Evolutionary conservation across 2,113 vertebrate genomes (phyloP), one percentile per base, ranked within the genome.

Genomic region (Penelope pileata): DNA sequence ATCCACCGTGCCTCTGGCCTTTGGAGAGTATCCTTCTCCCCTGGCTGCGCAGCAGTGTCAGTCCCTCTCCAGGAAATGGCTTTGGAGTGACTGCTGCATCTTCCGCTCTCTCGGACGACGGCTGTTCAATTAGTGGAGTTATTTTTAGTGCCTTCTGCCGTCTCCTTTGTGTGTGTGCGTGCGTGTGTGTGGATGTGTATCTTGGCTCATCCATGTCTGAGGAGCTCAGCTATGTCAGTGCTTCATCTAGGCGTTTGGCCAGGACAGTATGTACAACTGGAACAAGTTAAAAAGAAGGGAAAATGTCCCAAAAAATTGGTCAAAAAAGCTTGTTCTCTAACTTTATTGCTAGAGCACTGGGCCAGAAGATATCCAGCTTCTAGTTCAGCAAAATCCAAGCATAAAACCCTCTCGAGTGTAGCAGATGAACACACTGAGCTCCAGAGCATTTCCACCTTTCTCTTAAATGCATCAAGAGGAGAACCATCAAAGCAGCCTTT

Each of bases 181-280:
- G 54, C 14, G 16, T 51, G 29, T 54, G 43, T 59, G 63, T 53
- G 42, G 27, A 11, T 69, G 93, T 86, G 60, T 47, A 54, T 72
- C 63, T 88, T 88, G 95, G 87, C 83, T 93, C 72, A 26, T 62
- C 67, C 7, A 0, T 3, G 70, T 3, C 58, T 34, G 73, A 82
- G 80, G 56, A 87, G 45, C 70, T 83, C 84, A 68, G 82, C 81
- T 45, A 12, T 6, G 80, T 80, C 67, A 56, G 75, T 32, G 70
- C 90, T 87, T 9, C 4, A 77, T 92, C 68, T 66, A 86, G 96
- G 94, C 83, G 43, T 30, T 59, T 32, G n/a, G 62, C 94, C 94
- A 95, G 93, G 89, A 77, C 93, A 79, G 59, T 80, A 66, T 92
- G 93, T 94, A 92, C 75, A 70, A 60, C 89, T 95, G 95, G 95